Evolutionary conservation across 2,888 invertebrate species (phyloP), one percentile per base, ranked within the genome.

Genomic region (Panopea generosa): DNA sequence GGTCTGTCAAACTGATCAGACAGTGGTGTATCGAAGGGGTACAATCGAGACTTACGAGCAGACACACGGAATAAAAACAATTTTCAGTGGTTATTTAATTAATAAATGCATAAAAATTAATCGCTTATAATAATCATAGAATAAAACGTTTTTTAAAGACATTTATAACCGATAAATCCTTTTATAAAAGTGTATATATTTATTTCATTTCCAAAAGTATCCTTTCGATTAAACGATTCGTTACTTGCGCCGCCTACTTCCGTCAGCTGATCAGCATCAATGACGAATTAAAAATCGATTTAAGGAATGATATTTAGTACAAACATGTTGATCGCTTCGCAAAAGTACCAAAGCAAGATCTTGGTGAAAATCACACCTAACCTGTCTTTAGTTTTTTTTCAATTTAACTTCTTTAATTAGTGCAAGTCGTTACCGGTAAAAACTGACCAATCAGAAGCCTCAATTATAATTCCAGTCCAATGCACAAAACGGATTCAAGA

Each of bases 181-280:
- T n/a, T n/a, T n/a, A n/a, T n/a, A n/a, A n/a, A n/a, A n/a, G n/a
- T n/a, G n/a, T n/a, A n/a, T n/a, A n/a, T 4, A 52, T 20, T 33
- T 11, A 33, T 26, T 0, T 62, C 52, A 53, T 52, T 52, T 66
- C 66, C 66, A 56, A 66, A 26, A 33, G 2, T 38, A 55, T 50
- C 73, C 74, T 56, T 74, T 62, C 47, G 16, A 29, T 16, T 26
- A 22, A 29, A 47, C 40, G 52, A 67, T 59, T 43, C 60, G 52
- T 26, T 50, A 33, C 50, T 61, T 72, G 84, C 87, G 88, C 87
- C 89, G 84, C 82, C 87, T 88, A 87, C 83, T 84, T 87, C 89
- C 88, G 88, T 88, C 90, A 90, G 90, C 90, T 90, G 90, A 85
- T 84, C 78, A 56, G 65, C 27, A 69, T 60, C 57, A 61, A 50